Evolutionary conservation across 2,888 invertebrate genomes (phyloP).

Genomic region (Acrobasis consociella): DNA sequence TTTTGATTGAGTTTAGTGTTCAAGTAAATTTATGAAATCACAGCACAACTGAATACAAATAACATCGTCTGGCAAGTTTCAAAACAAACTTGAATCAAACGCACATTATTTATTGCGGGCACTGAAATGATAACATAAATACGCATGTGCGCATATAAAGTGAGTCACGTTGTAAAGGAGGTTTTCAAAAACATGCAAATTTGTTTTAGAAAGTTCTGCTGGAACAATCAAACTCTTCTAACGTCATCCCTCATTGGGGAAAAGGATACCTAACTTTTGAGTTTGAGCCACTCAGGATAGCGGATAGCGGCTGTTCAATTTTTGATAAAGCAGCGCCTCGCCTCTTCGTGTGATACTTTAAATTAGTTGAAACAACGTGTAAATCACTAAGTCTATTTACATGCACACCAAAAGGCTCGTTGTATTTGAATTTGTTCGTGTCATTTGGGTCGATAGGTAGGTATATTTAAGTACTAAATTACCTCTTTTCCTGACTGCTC

Average conservation of each 20-base stretch:
- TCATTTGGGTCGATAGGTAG: too few relatives aligned
- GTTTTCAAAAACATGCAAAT: background rate
- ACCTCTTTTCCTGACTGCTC: too few relatives aligned
- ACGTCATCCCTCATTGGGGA: background rate
- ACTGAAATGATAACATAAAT: background rate
- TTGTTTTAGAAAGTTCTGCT: background rate
- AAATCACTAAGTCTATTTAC: too few relatives aligned
- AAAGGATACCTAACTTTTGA: background rate
- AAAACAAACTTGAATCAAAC: background rate
- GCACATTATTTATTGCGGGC: background rate
- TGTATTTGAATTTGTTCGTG: too few relatives aligned
- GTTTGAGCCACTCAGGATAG: background rate
- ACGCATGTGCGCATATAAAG: conserved; percentile 1
- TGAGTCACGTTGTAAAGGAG: background rate
- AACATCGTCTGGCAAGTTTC: background rate
- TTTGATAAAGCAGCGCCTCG: too few relatives aligned
- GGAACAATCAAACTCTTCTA: background rate
- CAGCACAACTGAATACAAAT: conserved; percentile 1
- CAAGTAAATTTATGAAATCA: background rate
- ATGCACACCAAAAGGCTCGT: too few relatives aligned
- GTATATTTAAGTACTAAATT: too few relatives aligned
- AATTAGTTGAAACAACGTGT: too few relatives aligned
- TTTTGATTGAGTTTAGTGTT: background rate
- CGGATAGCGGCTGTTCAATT: background rate
- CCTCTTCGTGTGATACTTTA: too few relatives aligned